Conservation (phyloP, 2,113 vertebrate genomes). For the Tachuris rubrigastra region DNA sequence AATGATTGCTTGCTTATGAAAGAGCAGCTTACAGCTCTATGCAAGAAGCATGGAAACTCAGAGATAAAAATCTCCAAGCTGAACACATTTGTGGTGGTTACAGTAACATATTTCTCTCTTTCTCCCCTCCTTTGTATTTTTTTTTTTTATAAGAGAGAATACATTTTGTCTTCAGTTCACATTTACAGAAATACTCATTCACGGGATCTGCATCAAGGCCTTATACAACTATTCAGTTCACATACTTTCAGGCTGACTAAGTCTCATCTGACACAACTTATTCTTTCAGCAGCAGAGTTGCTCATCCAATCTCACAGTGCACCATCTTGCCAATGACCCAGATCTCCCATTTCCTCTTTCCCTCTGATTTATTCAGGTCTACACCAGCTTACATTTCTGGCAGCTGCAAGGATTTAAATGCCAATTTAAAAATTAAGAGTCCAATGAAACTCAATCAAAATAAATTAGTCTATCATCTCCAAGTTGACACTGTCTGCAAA, state of each 20-base stretch:
- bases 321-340: background rate
- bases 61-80: background rate
- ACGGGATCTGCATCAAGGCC: background rate
- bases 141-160: background rate
- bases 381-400: background rate
- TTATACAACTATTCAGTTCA: background rate
- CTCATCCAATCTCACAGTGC: background rate
- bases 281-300: background rate
- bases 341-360: background rate
- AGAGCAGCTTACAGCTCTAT: background rate
- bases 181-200: background rate
- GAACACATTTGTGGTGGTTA: background rate
- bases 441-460: background rate
- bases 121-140: background rate
- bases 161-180: background rate
- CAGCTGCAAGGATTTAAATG: background rate
- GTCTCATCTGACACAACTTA: background rate
- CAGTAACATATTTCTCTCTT: background rate
- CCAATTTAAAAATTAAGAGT: background rate
- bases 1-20: background rate
- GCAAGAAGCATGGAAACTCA: background rate
- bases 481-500: background rate
- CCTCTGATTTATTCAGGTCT: background rate
- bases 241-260: background rate
- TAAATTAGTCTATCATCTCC: background rate